Evolutionary conservation across 2,797 vertebrate species (phyloP).

Genomic region (Scomberomorus guttatus): DNA sequence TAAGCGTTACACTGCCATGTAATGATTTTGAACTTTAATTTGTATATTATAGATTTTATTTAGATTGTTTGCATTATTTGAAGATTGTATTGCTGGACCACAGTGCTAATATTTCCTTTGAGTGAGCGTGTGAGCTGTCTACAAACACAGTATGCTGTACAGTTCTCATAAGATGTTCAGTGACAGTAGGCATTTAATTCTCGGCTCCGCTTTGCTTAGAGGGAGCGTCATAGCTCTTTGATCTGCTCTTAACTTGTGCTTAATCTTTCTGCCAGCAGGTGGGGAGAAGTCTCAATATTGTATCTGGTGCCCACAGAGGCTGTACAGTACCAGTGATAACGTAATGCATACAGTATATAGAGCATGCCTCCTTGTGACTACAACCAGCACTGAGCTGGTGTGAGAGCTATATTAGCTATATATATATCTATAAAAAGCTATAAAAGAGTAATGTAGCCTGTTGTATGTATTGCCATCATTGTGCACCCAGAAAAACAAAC

Average conservation of each 20-base stretch:
- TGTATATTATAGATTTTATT: slow-evolving; percentile 59
- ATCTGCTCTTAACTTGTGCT: slow-evolving; percentile 58
- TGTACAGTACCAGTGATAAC: slow-evolving; percentile 49
- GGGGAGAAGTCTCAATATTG: slow-evolving; percentile 57
- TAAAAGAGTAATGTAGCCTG: slow-evolving; percentile 46
- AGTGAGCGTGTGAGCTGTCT: slow-evolving; percentile 3
- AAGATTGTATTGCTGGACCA: slow-evolving; percentile 32
- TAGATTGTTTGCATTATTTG: slow-evolving; percentile 39
- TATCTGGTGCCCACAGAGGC: slow-evolving; percentile 23
- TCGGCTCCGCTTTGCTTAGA: slow-evolving; percentile 3
- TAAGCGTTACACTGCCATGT: slow-evolving; percentile 80
- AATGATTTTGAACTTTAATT: slow-evolving; percentile 52
- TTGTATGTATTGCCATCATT: slow-evolving; percentile 38
- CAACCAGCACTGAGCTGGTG: slow-evolving; percentile 45
- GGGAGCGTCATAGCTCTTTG: not conserved
- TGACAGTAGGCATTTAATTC: slow-evolving; percentile 27
- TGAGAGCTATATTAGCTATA: slow-evolving; percentile 49
- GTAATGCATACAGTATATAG: slow-evolving; percentile 31
- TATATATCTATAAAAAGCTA: slow-evolving; percentile 26
- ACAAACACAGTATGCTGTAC: not conserved
- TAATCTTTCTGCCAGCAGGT: slow-evolving; percentile 70
- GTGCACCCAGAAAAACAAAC: not conserved
- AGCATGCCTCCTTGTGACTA: slow-evolving; percentile 44
- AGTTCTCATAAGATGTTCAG: slow-evolving; percentile 18
- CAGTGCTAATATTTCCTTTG: slow-evolving; percentile 11